Base-by-base conservation (phyloP, 2,797 vertebrate genomes). In the Pangasius macronema region DNA sequence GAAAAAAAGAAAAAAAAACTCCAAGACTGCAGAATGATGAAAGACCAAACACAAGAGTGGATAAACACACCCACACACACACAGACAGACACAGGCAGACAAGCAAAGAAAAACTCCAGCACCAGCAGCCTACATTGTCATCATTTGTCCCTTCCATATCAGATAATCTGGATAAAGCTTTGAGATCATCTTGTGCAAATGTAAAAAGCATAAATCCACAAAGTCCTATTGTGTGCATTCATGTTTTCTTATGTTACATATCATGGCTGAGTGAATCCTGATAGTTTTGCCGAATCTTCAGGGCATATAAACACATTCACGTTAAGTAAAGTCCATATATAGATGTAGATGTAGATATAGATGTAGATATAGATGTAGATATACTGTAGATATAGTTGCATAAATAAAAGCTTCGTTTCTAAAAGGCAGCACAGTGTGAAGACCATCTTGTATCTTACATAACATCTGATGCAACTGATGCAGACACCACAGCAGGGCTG, bases 151-250 rank as follows among this genome's bases (percentile, higher is more conserved):
- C 39, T 63, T 39, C 55, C 18, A 39, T 88, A 73, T 57, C 80
- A 63, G 39, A 87, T 87, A 82, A 88, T 88, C 86, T 88, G 79
- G 46, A 88, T 87, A 82, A 88, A 87, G 85, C 61, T 85, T 65
- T 83, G 76, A 77, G 65, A 87, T 83, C 72, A 73, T 55, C 61
- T 70, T 39, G 36, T 80, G 42, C 72, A 51, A 22, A 81, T 72
- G 65, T 68, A 68, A 13, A 84, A 82, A 86, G 20, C 22, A 63
- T 24, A 72, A 73, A 87, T 89, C 79, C 63, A 79, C 16, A 79
- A 42, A 70, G 42, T 49, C 61, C 61, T 67, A 63, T 13, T 67
- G 33, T 27, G 30, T 70, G 70, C 59, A 16, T n/a, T 55, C 27
- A 46, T 27, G 42, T 65, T 68, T 18, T 22, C 33, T 87, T 55